Percentiles rank a stretch among this genome's conserved stretches.
phyloP scores from a whole-genome alignment of 2,888 invertebrate genomes.

The Choreutis nemorana region DNA sequence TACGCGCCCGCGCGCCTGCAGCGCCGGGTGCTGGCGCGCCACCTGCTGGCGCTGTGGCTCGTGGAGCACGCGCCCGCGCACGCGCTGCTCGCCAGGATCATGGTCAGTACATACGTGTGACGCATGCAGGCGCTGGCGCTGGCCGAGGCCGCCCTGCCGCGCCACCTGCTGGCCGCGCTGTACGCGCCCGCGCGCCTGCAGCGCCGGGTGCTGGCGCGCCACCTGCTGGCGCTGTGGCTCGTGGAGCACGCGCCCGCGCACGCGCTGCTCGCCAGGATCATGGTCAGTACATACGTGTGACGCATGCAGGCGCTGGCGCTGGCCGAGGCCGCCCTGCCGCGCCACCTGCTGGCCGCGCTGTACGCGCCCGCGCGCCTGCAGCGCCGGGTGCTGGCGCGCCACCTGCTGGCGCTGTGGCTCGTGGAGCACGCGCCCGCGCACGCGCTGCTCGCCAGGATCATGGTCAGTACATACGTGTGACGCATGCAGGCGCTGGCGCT shows the following conservation, averaged over 20 bases:
- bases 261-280: constrained; percentile 83
- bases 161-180: constrained; percentile 90
- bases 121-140: constrained; percentile 96
- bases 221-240: constrained; percentile 95
- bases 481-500: constrained; percentile 96
- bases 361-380: constrained; percentile 88
- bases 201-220: constrained; percentile 88
- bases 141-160: constrained; percentile 94
- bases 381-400: constrained; percentile 88
- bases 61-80: constrained; percentile 93
- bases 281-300: too few relatives aligned
- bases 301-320: constrained; percentile 96
- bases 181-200: constrained; percentile 88
- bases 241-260: constrained; percentile 93
- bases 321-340: constrained; percentile 94
- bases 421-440: constrained; percentile 93
- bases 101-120: too few relatives aligned
- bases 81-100: constrained; percentile 83
- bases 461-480: too few relatives aligned
- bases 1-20: constrained; percentile 88
- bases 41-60: constrained; percentile 95
- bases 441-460: constrained; percentile 83
- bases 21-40: constrained; percentile 88
- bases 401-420: constrained; percentile 95
- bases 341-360: constrained; percentile 90